Evolutionary conservation across 2,888 invertebrate species (phyloP).

Genomic region (Drosophila lacicola): DNA sequence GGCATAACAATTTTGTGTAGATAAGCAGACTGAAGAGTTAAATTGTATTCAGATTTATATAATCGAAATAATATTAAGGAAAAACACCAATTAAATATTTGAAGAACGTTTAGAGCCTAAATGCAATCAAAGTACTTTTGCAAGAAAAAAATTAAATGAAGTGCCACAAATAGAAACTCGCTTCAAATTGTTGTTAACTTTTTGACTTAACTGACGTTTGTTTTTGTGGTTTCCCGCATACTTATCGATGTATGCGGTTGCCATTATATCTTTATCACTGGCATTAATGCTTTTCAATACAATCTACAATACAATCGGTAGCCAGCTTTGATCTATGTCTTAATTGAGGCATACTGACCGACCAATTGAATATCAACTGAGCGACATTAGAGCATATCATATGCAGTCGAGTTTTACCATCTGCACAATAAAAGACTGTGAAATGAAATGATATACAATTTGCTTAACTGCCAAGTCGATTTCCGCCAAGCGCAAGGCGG

Average conservation of each 20-base stretch:
- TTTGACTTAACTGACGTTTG: conserved; percentile 4
- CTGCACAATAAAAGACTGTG: conserved; percentile 8
- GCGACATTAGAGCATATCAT: conserved; percentile 21
- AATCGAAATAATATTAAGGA: no score
- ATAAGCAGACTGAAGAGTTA: no score
- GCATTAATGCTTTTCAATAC: conserved; percentile 30
- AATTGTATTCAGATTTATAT: no score
- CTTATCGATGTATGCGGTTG: background rate
- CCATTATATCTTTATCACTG: conserved; percentile 28
- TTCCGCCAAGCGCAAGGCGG: conserved; percentile 33
- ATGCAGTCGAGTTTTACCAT: conserved; percentile 4
- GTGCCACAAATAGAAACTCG: no score
- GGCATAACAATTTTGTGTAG: no score
- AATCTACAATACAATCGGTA: background rate
- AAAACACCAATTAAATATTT: no score
- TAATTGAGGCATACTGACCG: conserved; percentile 7
- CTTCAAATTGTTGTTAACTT: no score
- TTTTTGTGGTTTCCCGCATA: conserved; percentile 24
- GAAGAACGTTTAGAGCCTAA: no score
- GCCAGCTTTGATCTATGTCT: conserved; percentile 36
- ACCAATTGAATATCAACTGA: conserved; percentile 31
- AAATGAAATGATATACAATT: conserved; percentile 41
- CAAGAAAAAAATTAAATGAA: background rate
- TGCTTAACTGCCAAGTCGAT: conserved; percentile 27
- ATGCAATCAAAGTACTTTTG: background rate